Conservation (phyloP, 2,113 vertebrate species). For the Synodontis membranacea region DNA sequence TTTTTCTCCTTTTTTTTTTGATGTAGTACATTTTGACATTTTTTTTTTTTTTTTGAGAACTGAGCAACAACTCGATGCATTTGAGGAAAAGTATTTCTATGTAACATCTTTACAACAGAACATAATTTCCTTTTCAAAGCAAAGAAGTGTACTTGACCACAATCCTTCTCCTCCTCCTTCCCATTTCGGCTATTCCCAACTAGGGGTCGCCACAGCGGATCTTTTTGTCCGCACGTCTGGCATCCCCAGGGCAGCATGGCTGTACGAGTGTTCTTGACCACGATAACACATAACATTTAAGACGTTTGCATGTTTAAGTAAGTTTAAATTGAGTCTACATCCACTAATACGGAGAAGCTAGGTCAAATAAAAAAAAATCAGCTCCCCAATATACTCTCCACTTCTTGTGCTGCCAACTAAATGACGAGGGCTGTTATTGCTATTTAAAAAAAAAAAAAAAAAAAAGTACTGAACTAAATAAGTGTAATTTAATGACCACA, state of each 20-base stretch:
- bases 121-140: neutral
- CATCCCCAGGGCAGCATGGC: no score
- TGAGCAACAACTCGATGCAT: neutral
- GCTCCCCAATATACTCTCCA: neutral
- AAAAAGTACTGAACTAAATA: neutral
- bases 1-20: neutral
- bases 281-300: neutral
- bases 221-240: no score
- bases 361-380: slow-evolving; percentile 2
- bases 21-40: neutral
- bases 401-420: neutral
- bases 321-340: neutral
- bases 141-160: neutral
- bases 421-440: neutral
- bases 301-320: neutral
- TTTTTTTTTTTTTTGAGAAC: neutral
- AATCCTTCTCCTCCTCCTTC: no score
- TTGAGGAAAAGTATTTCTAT: neutral
- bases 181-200: no score
- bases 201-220: no score
- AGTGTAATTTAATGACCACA: neutral
- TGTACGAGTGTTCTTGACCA: neutral
- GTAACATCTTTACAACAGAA: neutral
- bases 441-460: no score
- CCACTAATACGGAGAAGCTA: neutral